Evolutionary conservation across 2,888 invertebrate species (phyloP), one percentile per base, ranked within the genome.

Genomic region (Pomacea canaliculata): DNA sequence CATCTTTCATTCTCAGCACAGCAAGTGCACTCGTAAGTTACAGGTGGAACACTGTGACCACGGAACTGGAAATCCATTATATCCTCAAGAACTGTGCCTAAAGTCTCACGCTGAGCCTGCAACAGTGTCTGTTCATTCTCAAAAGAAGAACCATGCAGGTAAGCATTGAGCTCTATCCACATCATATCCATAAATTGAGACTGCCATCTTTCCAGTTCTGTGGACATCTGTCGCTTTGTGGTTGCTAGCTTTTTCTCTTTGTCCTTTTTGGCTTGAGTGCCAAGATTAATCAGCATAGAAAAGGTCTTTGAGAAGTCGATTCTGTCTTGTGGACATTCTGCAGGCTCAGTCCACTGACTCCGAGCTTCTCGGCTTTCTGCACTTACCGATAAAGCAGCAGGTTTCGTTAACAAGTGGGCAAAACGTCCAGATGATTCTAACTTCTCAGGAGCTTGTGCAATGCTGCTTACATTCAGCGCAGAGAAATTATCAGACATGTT

Each of bases 111-210:
- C 84, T 95, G 95, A 68, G 93, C 95, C 27, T 97, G 92, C 89
- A 93, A 94, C 77, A 93, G 93, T 90, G 96, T 96, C 91, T 96
- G 96, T 85, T 95, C 95, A 73, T 94, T 93, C 27, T 94, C 93
- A 62, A 79, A 78, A 1, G 94, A 93, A 70, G 95, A 65, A 27
- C 82, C 82, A 78, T 82, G 82, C 93, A 85, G 74, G 92, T 94
- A 94, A 0, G 97, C 97, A 91, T 96, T 95, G 80, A 97, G 92
- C 92, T 97, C 97, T 84, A 97, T 91, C 97, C 97, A 97, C 84
- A 97, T 95, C 83, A 96, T 93, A 91, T 97, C 97, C 91, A 96
- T 96, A 71, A 96, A 91, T 92, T 96, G 95, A 83, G 95, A 96
- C 91, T 96, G 96, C 95, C 96, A 97, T 67, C 95, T 92, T 79